phyloP scores from a whole-genome alignment of 2,888 invertebrate species.

The Cheilosia soror region DNA sequence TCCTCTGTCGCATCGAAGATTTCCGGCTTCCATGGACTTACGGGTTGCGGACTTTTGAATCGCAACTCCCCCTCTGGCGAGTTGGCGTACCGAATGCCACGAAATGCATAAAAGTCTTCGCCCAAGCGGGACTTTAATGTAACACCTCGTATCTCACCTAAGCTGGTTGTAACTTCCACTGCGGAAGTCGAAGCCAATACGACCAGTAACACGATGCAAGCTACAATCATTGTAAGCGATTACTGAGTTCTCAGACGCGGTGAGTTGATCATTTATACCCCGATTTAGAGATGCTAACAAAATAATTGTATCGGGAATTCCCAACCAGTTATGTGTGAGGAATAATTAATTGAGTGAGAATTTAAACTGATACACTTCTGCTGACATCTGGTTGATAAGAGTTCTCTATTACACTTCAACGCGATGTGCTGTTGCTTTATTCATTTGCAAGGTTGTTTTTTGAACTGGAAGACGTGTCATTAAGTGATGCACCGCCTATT shows the following conservation, averaged over 20 bases:
- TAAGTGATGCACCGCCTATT: too few relatives aligned
- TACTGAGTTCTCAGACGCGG: background rate
- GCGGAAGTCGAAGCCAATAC: conserved; percentile 3
- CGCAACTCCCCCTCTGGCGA: conserved; percentile 80
- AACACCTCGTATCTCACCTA: conserved; percentile 80
- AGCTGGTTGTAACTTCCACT: conserved; percentile 78
- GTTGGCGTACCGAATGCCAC: conserved; percentile 81
- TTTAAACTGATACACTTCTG: too few relatives aligned
- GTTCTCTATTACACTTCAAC: too few relatives aligned
- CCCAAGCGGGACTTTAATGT: conserved; percentile 78
- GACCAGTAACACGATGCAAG: conserved; percentile 6
- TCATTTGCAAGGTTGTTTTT: too few relatives aligned
- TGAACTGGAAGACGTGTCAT: too few relatives aligned
- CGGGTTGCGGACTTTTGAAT: conserved; percentile 83
- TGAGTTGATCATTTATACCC: conserved; percentile 24
- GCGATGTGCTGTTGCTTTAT: too few relatives aligned
- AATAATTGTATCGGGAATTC: conserved; percentile 1
- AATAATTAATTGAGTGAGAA: too few relatives aligned
- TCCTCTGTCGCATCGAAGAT: conserved; percentile 85
- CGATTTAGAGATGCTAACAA: background rate
- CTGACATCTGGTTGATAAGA: too few relatives aligned
- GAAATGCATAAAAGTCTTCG: conserved; percentile 79
- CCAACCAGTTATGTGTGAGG: background rate
- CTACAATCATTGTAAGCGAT: conserved; percentile 14
- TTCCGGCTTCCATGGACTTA: conserved; percentile 83